Evolutionary conservation across 53 echinoderm and acorn worm genomes (phyloP).

Genomic region (Astropecten irregularis): DNA sequence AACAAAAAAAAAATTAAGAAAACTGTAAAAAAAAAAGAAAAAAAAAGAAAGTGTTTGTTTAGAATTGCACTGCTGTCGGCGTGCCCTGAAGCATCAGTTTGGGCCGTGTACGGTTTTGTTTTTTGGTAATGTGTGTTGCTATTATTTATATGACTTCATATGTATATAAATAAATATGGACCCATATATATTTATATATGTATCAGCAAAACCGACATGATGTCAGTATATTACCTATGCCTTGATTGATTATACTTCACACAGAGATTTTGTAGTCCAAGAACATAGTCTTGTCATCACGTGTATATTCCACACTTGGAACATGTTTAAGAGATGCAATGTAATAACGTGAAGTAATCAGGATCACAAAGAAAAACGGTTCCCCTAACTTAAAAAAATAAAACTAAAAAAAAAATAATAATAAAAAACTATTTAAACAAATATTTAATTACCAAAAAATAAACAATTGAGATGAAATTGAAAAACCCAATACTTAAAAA

Average conservation of each 20-base stretch:
- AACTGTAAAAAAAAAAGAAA: background rate
- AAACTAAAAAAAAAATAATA: too few relatives aligned
- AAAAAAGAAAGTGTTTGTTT: constrained; percentile 29
- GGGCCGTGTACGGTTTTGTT: constrained; percentile 15
- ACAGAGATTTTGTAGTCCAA: constrained; percentile 19
- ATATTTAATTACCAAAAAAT: too few relatives aligned
- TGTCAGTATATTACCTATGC: constrained; percentile 34
- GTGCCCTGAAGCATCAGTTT: background rate
- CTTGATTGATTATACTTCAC: constrained; percentile 11
- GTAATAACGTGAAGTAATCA: too few relatives aligned
- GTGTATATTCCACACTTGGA: constrained; percentile 14
- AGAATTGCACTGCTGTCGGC: constrained; percentile 23
- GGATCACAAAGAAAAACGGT: too few relatives aligned
- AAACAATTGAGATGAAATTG: too few relatives aligned
- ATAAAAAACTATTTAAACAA: too few relatives aligned
- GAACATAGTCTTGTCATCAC: background rate
- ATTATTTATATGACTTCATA: constrained; percentile 38
- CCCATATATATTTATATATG: constrained; percentile 46
- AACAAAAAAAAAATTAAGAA: too few relatives aligned
- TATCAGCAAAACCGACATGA: background rate
- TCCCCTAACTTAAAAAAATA: too few relatives aligned
- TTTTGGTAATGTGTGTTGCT: constrained; percentile 41
- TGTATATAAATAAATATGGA: constrained; percentile 55
- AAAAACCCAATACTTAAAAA: constrained; percentile 35
- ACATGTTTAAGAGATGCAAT: too few relatives aligned